These are phyloP conservation scores for Heliconius cydno DNA, from an alignment of 2,888 invertebrate genomes.

Conservation along the genomic window DNA sequence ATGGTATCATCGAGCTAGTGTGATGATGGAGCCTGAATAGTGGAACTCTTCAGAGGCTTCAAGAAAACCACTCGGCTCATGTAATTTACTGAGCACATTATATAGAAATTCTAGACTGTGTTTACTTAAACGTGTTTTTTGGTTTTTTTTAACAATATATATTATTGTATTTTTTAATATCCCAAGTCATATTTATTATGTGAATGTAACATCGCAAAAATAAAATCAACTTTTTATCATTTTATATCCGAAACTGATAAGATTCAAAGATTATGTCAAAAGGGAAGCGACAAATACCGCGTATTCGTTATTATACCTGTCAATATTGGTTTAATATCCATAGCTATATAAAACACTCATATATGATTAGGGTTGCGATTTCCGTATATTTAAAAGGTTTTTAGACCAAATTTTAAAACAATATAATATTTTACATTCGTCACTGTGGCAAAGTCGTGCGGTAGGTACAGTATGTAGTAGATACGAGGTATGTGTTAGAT, in stretches of 20 bases:
- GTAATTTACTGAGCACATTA: too few relatives aligned
- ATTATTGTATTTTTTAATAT: neutral
- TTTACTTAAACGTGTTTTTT: too few relatives aligned
- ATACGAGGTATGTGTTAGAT: too few relatives aligned
- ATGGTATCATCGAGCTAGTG: too few relatives aligned
- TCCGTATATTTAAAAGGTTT: neutral
- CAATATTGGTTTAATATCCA: neutral
- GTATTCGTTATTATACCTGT: neutral
- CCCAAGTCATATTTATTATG: neutral
- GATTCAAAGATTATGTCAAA: slow-evolving; percentile 21
- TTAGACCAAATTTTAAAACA: neutral
- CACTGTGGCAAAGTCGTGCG: too few relatives aligned
- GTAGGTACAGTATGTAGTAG: too few relatives aligned
- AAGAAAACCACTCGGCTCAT: too few relatives aligned
- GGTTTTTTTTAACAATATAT: too few relatives aligned
- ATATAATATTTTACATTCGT: neutral
- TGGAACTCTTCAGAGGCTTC: too few relatives aligned
- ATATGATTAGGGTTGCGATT: neutral
- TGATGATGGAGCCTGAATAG: too few relatives aligned
- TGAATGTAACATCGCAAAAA: neutral
- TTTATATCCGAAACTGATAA: slow-evolving; percentile 17
- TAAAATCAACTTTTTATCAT: slow-evolving; percentile 16
- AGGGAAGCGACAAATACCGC: slow-evolving; percentile 9
- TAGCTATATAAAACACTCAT: neutral
- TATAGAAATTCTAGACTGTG: too few relatives aligned